Evolutionary conservation across 2,888 invertebrate genomes (phyloP).

Genomic region (Dioctria linearis): DNA sequence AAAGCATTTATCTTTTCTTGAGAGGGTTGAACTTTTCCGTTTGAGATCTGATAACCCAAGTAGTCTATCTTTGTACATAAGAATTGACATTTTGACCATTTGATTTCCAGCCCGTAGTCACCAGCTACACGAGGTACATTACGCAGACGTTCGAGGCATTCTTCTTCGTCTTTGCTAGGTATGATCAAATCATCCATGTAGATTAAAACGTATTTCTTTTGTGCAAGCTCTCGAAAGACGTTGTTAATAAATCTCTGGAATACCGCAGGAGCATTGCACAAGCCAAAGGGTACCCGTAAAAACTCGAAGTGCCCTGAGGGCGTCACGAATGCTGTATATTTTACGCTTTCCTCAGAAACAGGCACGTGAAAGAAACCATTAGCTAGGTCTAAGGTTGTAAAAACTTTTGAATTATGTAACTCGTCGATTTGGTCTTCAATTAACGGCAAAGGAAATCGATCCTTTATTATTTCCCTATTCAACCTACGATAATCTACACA

Average conservation of each 20-base stretch:
- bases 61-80: constrained; percentile 50
- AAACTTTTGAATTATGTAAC: no score
- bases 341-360: neutral
- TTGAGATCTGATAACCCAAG: neutral
- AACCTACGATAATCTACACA: no score
- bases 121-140: constrained; percentile 47
- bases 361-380: neutral
- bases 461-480: no score
- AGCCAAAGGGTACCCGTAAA: constrained; percentile 17
- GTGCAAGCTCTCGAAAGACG: neutral
- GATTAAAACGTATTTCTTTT: constrained; percentile 35
- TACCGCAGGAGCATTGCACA: neutral
- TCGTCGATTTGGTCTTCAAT: no score
- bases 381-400: no score
- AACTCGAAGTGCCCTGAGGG: neutral
- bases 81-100: constrained; percentile 58
- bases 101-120: constrained; percentile 57
- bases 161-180: constrained; percentile 54
- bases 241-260: constrained; percentile 18
- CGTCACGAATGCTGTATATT: neutral
- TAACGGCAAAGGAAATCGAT: no score
- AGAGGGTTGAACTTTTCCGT: constrained; percentile 54
- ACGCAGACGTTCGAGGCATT: constrained; percentile 54
- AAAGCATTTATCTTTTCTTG: constrained; percentile 59
- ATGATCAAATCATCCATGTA: constrained; percentile 60